Evolutionary conservation across 2,113 vertebrate genomes (phyloP), one percentile per base, ranked within the genome.

Genomic region (Oreochromis spilurus): DNA sequence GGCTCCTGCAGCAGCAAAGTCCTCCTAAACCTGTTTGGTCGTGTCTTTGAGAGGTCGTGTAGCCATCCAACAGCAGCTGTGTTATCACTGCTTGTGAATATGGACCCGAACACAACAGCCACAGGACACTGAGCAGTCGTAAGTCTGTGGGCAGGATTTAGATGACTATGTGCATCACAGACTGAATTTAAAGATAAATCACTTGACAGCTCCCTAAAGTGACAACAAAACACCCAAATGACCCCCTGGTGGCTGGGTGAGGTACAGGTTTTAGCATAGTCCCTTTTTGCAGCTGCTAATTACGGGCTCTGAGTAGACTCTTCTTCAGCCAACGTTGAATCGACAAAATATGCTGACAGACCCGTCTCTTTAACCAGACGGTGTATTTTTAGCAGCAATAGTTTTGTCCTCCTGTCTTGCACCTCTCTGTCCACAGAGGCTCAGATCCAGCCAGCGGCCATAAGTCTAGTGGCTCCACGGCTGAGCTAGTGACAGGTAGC

Each of bases 251-350:
- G 17, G 19, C 58, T 2, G 9, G 58, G 31, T 12, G 6, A 65
- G 60, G 31, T 65, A 7, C 60, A 36, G 60, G 31, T 19, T 38
- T 65, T 7, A 65, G 36, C 60, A 38, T 38, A 1, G 60, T 4
- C 2, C 2, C 31, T 36, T 38, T 65, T n/a, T 65, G 60, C 60
- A 43, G 65, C 36, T 70, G 36, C 36, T 70, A 70, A 70, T 70
- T 70, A 70, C 11, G 7, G 62, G n/a, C 34, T 70, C n/a, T 1
- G 36, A 21, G 62, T 24, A 43, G 65, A 16, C 12, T 40, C 34
- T 38, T 13, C 62, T 67, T 70, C 19, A 26, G 3, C n/a, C 1
- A 1, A 17, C 5, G 13, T 3, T 0, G 38, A 43, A 0, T 70
- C 5, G 0, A 43, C n/a, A 70, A 45, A 1, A 5, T n/a, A 43